phyloP scores from a whole-genome alignment of 2,888 invertebrate species.

The Drosophila koepferae region DNA sequence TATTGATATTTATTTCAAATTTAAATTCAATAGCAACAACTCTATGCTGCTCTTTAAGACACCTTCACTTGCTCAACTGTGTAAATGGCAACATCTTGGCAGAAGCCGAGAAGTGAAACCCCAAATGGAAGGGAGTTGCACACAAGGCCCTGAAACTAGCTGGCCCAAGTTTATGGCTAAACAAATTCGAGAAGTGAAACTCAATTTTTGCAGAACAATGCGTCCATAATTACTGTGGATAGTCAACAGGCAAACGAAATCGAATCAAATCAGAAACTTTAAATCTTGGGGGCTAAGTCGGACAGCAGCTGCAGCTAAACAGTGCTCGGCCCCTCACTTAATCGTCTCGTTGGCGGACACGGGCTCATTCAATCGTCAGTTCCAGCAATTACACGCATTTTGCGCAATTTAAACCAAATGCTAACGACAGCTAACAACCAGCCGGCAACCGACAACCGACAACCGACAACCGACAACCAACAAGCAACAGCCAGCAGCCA shows the following conservation, averaged over 20 bases:
- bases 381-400: slow-evolving; percentile 81
- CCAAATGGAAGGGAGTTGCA: not conserved
- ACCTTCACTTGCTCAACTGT: slow-evolving; percentile 45
- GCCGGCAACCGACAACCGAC: slow-evolving; percentile 70
- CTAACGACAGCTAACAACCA: slow-evolving; percentile 78
- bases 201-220: slow-evolving; percentile 78
- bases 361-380: slow-evolving; percentile 80
- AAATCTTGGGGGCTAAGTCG: slow-evolving; percentile 60
- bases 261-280: slow-evolving; percentile 76
- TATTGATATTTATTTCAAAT: not conserved
- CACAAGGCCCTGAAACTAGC: slow-evolving; percentile 29
- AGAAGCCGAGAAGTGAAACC: slow-evolving; percentile 1
- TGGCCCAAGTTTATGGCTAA: slow-evolving; percentile 59
- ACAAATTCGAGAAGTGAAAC: slow-evolving; percentile 67
- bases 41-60: slow-evolving; percentile 16
- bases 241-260: slow-evolving; percentile 32
- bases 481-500: slow-evolving; percentile 42
- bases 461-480: slow-evolving; percentile 42
- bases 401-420: slow-evolving; percentile 81
- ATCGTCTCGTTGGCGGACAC: slow-evolving; percentile 44
- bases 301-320: slow-evolving; percentile 63
- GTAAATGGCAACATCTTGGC: slow-evolving; percentile 62
- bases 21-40: not conserved
- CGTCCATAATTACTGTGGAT: slow-evolving; percentile 67
- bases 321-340: not conserved